These are phyloP conservation scores for Rhipidura dahli DNA, from an alignment of 2,113 vertebrate species.

Conservation along the genomic window DNA sequence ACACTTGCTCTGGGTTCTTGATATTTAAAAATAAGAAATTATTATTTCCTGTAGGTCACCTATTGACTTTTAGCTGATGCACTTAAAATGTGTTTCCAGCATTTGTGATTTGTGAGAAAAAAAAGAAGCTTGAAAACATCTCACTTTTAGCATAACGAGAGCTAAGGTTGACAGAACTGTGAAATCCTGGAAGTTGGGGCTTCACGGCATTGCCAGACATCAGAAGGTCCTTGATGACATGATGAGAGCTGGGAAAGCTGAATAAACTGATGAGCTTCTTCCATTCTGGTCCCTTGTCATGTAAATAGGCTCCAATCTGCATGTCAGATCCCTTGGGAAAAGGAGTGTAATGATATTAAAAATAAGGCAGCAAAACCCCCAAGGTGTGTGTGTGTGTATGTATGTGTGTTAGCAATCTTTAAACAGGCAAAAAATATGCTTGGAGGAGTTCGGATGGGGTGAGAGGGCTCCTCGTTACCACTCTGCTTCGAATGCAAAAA, in stretches of 20 bases:
- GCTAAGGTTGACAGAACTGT: background rate
- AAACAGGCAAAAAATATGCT: slow-evolving; percentile 1
- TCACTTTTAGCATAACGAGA: background rate
- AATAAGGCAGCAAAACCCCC: background rate
- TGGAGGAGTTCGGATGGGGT: background rate
- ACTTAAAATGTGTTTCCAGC: background rate
- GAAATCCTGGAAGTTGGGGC: background rate
- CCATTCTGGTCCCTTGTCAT: slow-evolving; percentile 37
- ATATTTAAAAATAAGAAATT: background rate
- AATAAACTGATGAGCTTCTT: slow-evolving; percentile 37
- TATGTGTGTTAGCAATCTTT: background rate
- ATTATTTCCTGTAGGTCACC: background rate
- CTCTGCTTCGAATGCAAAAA: background rate
- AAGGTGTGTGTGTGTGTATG: background rate
- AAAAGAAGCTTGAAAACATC: background rate
- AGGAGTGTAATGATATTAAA: background rate
- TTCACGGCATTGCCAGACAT: background rate
- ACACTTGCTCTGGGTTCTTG: background rate
- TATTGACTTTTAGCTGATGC: background rate
- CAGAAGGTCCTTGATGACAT: slow-evolving; percentile 31
- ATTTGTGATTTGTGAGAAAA: background rate
- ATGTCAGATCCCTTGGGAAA: slow-evolving; percentile 16
- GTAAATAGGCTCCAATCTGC: slow-evolving; percentile 45
- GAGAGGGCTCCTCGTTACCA: background rate
- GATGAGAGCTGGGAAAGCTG: slow-evolving; percentile 16